Evolutionary conservation across 2,888 invertebrate genomes (phyloP).

Genomic region (Acrobasis suavella): DNA sequence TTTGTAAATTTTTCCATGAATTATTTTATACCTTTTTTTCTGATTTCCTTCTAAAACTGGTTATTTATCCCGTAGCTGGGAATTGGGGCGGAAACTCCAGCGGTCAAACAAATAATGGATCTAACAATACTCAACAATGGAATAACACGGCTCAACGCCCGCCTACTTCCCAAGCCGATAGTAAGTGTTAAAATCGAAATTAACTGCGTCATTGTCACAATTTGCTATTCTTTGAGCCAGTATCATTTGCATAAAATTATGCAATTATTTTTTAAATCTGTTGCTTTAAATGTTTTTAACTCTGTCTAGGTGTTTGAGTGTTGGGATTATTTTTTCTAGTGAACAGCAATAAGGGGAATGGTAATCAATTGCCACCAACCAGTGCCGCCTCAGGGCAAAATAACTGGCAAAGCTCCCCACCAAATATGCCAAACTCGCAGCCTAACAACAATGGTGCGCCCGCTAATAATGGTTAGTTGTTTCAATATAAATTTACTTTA

Average conservation of each 20-base stretch:
- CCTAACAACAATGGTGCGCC: slow-evolving; percentile 76
- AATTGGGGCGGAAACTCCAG: slow-evolving; percentile 77
- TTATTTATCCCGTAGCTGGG: slow-evolving; percentile 62
- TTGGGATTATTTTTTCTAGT: slow-evolving; percentile 58
- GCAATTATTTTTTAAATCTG: not conserved
- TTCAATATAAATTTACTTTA: slow-evolving; percentile 8
- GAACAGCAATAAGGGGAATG: slow-evolving; percentile 77
- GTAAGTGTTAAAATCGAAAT: slow-evolving; percentile 58
- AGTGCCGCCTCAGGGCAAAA: slow-evolving; percentile 65
- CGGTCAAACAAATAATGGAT: slow-evolving; percentile 70
- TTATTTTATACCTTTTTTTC: slow-evolving; percentile 21
- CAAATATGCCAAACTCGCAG: slow-evolving; percentile 75
- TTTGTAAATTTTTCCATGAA: not conserved
- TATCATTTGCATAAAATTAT: slow-evolving; percentile 14
- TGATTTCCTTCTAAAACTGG: slow-evolving; percentile 10
- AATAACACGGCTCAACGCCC: slow-evolving; percentile 75
- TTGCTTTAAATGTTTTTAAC: slow-evolving; percentile 6
- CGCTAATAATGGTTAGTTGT: slow-evolving; percentile 64
- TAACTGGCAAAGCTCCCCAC: slow-evolving; percentile 70
- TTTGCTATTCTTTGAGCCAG: slow-evolving; percentile 8
- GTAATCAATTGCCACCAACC: slow-evolving; percentile 71
- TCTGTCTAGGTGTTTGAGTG: slow-evolving; percentile 13
- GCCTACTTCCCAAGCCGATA: slow-evolving; percentile 78
- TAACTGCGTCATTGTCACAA: slow-evolving; percentile 7
- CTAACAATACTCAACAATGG: slow-evolving; percentile 79